Base-by-base conservation (phyloP, 2,113 vertebrate species). In the Gnathonemus echidnorhynchus region DNA sequence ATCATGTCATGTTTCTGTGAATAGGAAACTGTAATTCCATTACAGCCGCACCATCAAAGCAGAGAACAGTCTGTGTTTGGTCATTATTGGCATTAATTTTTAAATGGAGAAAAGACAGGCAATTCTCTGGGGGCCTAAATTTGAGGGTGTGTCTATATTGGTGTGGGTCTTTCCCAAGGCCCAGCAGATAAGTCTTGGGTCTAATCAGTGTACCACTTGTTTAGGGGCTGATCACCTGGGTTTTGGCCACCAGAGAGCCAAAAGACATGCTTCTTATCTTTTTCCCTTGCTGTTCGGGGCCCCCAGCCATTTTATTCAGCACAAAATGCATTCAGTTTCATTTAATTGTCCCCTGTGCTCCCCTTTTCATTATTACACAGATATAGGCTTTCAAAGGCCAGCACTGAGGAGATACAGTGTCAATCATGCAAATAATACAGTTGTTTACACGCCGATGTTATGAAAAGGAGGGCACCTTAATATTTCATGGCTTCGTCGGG, bases 401-500 rank as follows among this genome's bases (percentile, higher is more conserved):
- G 52, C 42, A 83, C 92, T 84, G 62, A 62, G 86, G 85, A 90
- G 94, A 92, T 93, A 31, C 45, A 1, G 52, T 94, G 91, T 94
- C 94, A 93, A 88, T 93, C 92, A 92, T 92, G 93, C 89, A 91
- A 92, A 94, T 93, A 95, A 95, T 93, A 94, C 93, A 93, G 93
- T 94, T 95, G 95, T 94, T 95, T 96, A 95, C 95, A 95, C 94
- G 90, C 92, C 88, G 42, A 93, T 92, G 92, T 95, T 93, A 94
- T 93, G 93, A 95, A 94, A 95, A 95, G 92, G 91, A 93, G 92
- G 92, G 90, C 92, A 89, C 89, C 50, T 96, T 93, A 95, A 96
- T 95, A 95, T 95, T 96, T 95, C 52, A 95, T 95, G 91, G 91
- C 93, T 91, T 94, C 93, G 94, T 96, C 94, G 77, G 92, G 94